Percentiles rank a stretch among this genome's conserved stretches.
phyloP scores from a whole-genome alignment of 1,140 invertebrate species.

The Trichonephila clavata region DNA sequence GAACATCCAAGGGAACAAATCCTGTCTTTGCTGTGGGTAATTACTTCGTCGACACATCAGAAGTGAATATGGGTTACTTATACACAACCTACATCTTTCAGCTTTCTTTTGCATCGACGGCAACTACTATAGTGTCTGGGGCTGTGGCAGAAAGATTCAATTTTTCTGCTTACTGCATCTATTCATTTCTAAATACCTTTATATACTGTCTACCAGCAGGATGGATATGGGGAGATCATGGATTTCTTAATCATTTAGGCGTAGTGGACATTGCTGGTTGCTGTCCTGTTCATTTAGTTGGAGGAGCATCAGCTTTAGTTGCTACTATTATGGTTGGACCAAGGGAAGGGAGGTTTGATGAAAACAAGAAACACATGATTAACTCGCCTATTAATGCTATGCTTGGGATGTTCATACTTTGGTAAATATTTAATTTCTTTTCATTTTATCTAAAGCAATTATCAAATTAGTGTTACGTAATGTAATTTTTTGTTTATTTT shows the following conservation, averaged over 20 bases:
- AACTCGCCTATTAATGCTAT: constrained; percentile 94
- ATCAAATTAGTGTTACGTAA: no score
- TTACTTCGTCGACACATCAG: constrained; percentile 82
- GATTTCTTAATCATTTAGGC: constrained; percentile 90
- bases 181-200: constrained; percentile 93
- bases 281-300: constrained; percentile 91
- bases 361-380: constrained; percentile 87
- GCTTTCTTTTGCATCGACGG: constrained; percentile 93
- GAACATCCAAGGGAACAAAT: constrained; percentile 85
- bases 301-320: constrained; percentile 88
- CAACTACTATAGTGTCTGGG: constrained; percentile 91
- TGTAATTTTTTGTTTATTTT: no score
- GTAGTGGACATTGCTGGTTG: constrained; percentile 92
- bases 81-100: constrained; percentile 82
- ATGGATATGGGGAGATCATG: constrained; percentile 93
- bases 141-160: constrained; percentile 95
- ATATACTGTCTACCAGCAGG: constrained; percentile 95
- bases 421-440: constrained; percentile 82
- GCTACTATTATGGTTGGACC: constrained; percentile 94
- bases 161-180: constrained; percentile 94
- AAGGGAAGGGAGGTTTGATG: constrained; percentile 90
- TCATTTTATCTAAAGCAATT: background rate
- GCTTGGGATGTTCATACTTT: constrained; percentile 95
- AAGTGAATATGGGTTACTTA: constrained; percentile 78
- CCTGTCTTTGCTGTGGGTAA: constrained; percentile 85